Evolutionary conservation across 2,797 vertebrate species (phyloP).

Genomic region (Eulemur rubriventer): DNA sequence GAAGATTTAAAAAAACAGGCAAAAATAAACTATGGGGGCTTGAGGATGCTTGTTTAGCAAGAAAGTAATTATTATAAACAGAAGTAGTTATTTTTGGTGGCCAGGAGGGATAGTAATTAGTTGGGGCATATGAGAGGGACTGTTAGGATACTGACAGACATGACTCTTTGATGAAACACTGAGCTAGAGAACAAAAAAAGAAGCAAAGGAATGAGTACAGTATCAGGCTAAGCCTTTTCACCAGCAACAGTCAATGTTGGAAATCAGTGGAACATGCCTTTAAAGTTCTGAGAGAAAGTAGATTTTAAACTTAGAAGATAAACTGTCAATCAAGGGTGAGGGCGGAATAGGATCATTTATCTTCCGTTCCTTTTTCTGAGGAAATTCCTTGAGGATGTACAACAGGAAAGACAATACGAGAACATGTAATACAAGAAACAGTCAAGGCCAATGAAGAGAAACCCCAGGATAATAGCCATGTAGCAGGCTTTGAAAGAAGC

Average conservation of each 20-base stretch:
- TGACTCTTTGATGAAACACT: background rate
- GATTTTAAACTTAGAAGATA: constrained; percentile 23
- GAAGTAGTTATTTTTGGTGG: background rate
- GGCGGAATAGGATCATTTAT: background rate
- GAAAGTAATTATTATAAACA: background rate
- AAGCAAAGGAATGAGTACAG: background rate
- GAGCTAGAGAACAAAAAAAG: background rate
- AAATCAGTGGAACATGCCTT: background rate
- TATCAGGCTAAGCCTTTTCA: background rate
- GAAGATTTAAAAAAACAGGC: background rate
- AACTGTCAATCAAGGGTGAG: background rate
- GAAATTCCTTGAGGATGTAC: background rate
- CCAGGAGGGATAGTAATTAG: background rate
- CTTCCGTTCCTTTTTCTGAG: background rate
- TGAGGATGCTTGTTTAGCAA: background rate
- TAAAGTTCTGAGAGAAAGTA: background rate
- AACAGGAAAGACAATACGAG: background rate
- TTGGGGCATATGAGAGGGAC: background rate
- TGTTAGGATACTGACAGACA: background rate
- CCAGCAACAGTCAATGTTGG: background rate
- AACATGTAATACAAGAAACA: background rate
- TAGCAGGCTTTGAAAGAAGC: background rate
- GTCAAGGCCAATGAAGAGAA: background rate
- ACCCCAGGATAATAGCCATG: background rate
- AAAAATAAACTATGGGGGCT: background rate